Evolutionary conservation across 2,113 vertebrate genomes (phyloP).

Genomic region (Callionymus lyra): DNA sequence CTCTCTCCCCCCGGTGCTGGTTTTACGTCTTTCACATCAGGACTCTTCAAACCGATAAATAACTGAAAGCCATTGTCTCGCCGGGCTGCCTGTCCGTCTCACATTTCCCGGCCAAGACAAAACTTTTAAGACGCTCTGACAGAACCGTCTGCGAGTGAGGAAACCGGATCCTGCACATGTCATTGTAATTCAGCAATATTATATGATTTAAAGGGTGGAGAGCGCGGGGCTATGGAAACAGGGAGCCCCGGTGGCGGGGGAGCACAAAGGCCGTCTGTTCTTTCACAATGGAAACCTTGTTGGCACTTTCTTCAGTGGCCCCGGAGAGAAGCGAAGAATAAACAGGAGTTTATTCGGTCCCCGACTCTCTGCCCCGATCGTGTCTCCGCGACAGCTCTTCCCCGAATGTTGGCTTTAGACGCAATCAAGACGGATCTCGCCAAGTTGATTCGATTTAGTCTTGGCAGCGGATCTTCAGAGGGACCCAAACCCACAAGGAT

Average conservation of each 20-base stretch:
- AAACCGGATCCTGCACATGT: slow-evolving; percentile 57
- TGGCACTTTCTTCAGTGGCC: slow-evolving; percentile 31
- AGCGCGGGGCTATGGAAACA: slow-evolving; percentile 46
- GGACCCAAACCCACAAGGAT: slow-evolving; percentile 6
- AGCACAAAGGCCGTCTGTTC: slow-evolving; percentile 60
- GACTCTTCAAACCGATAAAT: slow-evolving; percentile 3
- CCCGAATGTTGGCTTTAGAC: slow-evolving; percentile 19
- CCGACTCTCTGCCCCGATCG: slow-evolving; percentile 23
- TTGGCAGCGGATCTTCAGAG: slow-evolving; percentile 6
- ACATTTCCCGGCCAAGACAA: slow-evolving; percentile 41
- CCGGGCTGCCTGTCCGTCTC: slow-evolving; percentile 25
- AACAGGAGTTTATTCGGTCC: slow-evolving; percentile 53
- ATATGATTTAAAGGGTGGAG: slow-evolving; percentile 52
- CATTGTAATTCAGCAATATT: slow-evolving; percentile 57
- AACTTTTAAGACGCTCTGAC: slow-evolving; percentile 57
- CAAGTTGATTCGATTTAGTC: slow-evolving; percentile 10
- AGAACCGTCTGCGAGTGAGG: slow-evolving; percentile 47
- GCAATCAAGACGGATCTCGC: slow-evolving; percentile 12
- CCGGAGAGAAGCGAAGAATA: slow-evolving; percentile 40
- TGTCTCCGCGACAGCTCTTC: slow-evolving; percentile 13
- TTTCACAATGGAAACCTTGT: slow-evolving; percentile 60
- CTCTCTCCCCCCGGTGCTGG: no score
- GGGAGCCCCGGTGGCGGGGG: slow-evolving; percentile 18
- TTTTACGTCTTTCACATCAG: background rate
- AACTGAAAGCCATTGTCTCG: slow-evolving; percentile 4